Evolutionary conservation across 1,140 invertebrate genomes (phyloP).

Genomic region (Neodiprion pinetum): DNA sequence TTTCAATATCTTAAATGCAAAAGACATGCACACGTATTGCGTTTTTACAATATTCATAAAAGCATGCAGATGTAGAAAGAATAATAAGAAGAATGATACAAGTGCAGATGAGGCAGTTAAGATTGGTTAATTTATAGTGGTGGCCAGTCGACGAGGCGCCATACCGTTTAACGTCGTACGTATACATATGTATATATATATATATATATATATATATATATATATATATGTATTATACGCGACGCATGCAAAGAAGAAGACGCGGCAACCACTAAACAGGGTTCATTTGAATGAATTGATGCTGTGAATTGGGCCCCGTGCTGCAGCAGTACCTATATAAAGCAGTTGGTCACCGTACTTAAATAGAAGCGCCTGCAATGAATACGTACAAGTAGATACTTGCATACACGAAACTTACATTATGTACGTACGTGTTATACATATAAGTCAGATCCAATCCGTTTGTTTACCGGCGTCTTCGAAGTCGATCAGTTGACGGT

Average conservation of each 20-base stretch:
- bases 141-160: conserved; percentile 57
- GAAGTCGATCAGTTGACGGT: conserved; percentile 18
- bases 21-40: too few species aligned
- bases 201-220: too few species aligned
- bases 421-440: too few species aligned
- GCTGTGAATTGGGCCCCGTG: conserved; percentile 52
- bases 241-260: conserved; percentile 23
- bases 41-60: too few species aligned
- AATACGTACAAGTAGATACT: too few species aligned
- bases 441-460: background rate
- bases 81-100: too few species aligned
- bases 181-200: conserved; percentile 18
- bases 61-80: too few species aligned
- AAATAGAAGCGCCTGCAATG: too few species aligned
- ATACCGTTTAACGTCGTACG: conserved; percentile 55
- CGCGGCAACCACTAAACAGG: conserved; percentile 44
- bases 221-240: background rate
- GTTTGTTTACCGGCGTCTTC: conserved; percentile 49
- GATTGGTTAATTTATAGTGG: conserved; percentile 57
- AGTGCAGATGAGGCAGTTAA: conserved; percentile 30
- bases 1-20: too few species aligned
- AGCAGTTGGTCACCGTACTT: too few species aligned
- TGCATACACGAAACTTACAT: too few species aligned
- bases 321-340: conserved; percentile 32
- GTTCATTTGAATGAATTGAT: conserved; percentile 50